Conservation (phyloP, 2,113 vertebrate genomes). For the Holacanthus passer region DNA sequence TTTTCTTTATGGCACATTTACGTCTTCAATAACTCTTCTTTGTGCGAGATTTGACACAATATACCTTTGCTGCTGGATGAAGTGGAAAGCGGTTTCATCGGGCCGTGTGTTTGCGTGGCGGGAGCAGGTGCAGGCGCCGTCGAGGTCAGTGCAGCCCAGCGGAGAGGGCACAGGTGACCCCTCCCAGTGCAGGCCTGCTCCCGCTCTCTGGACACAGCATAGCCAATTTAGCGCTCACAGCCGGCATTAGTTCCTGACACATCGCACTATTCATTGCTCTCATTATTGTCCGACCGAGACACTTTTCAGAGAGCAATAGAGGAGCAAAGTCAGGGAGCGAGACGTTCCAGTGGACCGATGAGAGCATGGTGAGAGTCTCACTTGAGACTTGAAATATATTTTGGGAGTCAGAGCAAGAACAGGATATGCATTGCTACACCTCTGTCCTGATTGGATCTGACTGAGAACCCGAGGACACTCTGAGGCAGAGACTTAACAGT, state of each 20-base stretch:
- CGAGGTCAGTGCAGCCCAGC: constrained; percentile 63
- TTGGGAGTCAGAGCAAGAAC: too few species aligned
- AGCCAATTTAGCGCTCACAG: constrained; percentile 73
- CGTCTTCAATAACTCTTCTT: neutral
- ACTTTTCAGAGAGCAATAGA: constrained; percentile 56
- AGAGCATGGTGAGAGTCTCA: constrained; percentile 33
- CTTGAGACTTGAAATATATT: too few species aligned
- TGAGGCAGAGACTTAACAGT: too few species aligned
- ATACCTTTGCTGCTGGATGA: constrained; percentile 35
- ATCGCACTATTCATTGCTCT: constrained; percentile 74
- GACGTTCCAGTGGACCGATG: constrained; percentile 40
- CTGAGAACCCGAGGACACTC: too few species aligned
- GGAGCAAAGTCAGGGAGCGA: constrained; percentile 41
- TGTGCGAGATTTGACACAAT: constrained; percentile 17
- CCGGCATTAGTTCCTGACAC: constrained; percentile 59
- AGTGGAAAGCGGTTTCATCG: constrained; percentile 29
- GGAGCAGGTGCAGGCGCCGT: constrained; percentile 60
- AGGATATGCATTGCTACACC: too few species aligned
- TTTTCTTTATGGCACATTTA: constrained; percentile 10
- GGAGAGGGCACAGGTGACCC: constrained; percentile 51
- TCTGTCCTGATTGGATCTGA: too few species aligned
- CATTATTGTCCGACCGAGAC: constrained; percentile 76
- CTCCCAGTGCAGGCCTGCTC: constrained; percentile 31
- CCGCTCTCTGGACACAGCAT: constrained; percentile 54
- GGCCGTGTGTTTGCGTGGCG: constrained; percentile 29